These are phyloP conservation scores for Bos javanicus DNA, from an alignment of 2,113 vertebrate genomes.

Conservation along the genomic window DNA sequence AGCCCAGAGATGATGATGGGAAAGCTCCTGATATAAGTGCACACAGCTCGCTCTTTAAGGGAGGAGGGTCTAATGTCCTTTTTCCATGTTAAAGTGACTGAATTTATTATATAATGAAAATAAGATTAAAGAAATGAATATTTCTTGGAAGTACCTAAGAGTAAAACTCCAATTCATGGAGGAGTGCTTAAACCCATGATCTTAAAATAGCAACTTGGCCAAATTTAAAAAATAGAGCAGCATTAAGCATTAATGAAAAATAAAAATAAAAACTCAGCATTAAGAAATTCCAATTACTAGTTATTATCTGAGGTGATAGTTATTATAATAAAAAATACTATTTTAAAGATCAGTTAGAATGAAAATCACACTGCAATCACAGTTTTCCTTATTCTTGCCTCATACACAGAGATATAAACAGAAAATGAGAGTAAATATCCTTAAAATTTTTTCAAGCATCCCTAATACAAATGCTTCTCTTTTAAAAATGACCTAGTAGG, in stretches of 20 bases:
- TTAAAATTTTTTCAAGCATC: not conserved
- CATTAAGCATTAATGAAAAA: not conserved
- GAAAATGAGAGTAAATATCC: conserved; percentile 4
- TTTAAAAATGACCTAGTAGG: conserved; percentile 21
- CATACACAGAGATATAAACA: not conserved
- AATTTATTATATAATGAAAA: conserved; percentile 28
- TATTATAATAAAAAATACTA: conserved; percentile 40
- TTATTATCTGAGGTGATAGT: conserved; percentile 33
- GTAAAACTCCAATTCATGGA: conserved; percentile 37
- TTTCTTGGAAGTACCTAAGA: not conserved
- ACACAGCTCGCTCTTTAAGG: not conserved
- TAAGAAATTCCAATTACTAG: conserved; percentile 48
- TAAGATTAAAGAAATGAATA: conserved; percentile 45
- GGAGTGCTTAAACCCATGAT: not conserved
- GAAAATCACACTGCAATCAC: conserved; percentile 14
- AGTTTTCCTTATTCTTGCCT: conserved; percentile 15
- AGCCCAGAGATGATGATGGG: not conserved
- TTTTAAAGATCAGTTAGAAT: conserved; percentile 2
- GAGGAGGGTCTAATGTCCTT: not conserved
- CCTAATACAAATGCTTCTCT: not conserved
- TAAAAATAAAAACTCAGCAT: not conserved
- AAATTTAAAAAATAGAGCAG: conserved; percentile 45
- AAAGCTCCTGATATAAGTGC: not conserved
- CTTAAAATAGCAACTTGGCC: conserved; percentile 40
- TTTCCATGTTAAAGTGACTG: not conserved